Percentiles rank a stretch among this genome's conserved stretches.
Evolutionary conservation across 2,113 vertebrate species (phyloP).

Genomic region (Neodontobutis hainanensis): DNA sequence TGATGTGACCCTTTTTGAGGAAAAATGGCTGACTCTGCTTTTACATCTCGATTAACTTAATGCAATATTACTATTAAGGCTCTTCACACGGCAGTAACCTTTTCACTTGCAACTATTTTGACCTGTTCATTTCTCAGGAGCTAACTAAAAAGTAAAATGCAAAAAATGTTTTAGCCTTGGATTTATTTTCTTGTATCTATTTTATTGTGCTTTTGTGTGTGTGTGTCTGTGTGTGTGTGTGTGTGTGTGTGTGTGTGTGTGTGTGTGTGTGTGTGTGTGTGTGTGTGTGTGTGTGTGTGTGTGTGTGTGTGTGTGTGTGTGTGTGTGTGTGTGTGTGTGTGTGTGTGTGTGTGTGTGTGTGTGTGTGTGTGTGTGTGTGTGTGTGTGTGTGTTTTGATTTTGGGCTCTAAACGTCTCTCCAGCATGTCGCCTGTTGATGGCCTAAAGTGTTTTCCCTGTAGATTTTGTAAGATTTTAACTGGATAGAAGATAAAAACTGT

Average conservation of each 20-base stretch:
- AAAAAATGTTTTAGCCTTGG: too few species aligned
- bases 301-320: too few species aligned
- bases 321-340: too few species aligned
- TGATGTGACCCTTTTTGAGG: background rate
- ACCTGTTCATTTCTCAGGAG: background rate
- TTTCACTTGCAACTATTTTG: background rate
- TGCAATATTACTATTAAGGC: background rate
- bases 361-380: too few species aligned
- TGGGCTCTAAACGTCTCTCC: background rate
- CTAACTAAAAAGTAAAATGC: background rate
- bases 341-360: too few species aligned
- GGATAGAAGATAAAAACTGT: background rate
- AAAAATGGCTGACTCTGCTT: too few species aligned
- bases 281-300: too few species aligned
- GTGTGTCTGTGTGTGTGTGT: background rate
- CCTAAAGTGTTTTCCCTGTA: background rate
- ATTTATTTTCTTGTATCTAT: background rate
- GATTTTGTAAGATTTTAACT: background rate
- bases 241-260: background rate
- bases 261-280: too few species aligned
- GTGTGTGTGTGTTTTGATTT: too few species aligned
- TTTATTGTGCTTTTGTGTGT: background rate
- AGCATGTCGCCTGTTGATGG: background rate
- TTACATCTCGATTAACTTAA: background rate
- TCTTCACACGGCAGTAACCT: conserved; percentile 1